These are phyloP conservation scores for Tipula vernalis DNA, from an alignment of 2,888 invertebrate genomes.

Conservation along the genomic window DNA sequence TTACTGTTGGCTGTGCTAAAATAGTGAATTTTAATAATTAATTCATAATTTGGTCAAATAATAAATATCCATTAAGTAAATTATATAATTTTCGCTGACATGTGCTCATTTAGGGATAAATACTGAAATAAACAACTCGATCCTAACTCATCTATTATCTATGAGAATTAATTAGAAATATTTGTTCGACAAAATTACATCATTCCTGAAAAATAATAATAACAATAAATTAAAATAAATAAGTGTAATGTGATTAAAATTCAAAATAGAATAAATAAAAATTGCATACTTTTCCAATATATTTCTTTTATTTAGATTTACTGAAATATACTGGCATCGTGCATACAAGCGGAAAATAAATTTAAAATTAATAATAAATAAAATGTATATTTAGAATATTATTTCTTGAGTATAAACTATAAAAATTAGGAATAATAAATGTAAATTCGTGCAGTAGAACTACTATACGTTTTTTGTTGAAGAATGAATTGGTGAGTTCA, in stretches of 20 bases:
- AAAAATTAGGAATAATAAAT: not conserved
- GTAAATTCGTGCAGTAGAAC: not conserved
- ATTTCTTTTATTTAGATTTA: not conserved
- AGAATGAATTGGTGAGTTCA: not conserved
- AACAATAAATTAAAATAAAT: not conserved
- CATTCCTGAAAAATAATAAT: not conserved
- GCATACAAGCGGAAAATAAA: not conserved
- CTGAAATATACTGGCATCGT: not conserved
- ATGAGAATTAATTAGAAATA: too few species aligned
- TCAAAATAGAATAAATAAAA: not conserved
- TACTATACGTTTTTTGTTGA: not conserved
- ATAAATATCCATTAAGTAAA: too few species aligned
- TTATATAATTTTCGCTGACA: too few species aligned
- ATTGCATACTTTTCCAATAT: not conserved
- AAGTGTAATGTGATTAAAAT: not conserved
- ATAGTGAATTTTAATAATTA: too few species aligned
- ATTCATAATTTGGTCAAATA: too few species aligned
- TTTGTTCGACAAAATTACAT: not conserved
- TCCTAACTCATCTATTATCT: too few species aligned
- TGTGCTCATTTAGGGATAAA: too few species aligned
- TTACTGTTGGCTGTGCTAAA: too few species aligned
- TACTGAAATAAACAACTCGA: too few species aligned
- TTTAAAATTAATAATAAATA: not conserved
- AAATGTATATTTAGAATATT: not conserved
- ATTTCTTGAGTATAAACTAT: not conserved